Conservation (phyloP, 2,113 vertebrate species). For the Naja naja region DNA sequence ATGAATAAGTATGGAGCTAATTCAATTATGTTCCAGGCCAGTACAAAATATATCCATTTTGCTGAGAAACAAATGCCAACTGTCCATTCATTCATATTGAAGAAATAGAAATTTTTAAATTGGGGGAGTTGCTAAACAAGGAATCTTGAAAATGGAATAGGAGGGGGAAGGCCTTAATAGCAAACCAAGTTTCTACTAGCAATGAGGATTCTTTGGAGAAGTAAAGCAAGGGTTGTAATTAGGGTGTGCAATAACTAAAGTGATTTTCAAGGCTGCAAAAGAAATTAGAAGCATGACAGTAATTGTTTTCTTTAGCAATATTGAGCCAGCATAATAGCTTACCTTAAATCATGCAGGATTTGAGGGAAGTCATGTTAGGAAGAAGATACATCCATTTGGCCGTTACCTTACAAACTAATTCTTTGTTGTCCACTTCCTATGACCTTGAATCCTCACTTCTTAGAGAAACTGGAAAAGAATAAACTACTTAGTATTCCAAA, state of each 20-base stretch:
- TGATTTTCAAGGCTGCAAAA: constrained; percentile 14
- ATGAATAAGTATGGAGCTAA: no score
- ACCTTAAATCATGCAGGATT: constrained; percentile 12
- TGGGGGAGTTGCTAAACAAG: not conserved
- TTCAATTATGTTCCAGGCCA: not conserved
- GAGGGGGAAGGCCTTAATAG: not conserved
- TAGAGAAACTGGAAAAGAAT: not conserved
- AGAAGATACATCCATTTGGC: not conserved
- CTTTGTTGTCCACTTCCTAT: not conserved
- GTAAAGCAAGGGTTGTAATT: not conserved
- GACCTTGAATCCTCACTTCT: constrained; percentile 33
- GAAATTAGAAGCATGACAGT: not conserved
- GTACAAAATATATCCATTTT: not conserved
- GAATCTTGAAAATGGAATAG: not conserved
- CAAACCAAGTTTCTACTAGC: not conserved
- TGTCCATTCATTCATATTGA: not conserved
- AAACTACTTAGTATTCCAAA: constrained; percentile 46
- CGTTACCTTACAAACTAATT: constrained; percentile 13
- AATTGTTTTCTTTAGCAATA: not conserved
- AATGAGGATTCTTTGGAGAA: not conserved
- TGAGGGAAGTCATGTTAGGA: not conserved
- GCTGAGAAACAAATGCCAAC: not conserved
- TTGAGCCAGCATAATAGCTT: not conserved
- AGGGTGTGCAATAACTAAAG: not conserved
- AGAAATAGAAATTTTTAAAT: no score